Conservation (phyloP, 1,140 invertebrate species). For the Leptinotarsa defecta region DNA sequence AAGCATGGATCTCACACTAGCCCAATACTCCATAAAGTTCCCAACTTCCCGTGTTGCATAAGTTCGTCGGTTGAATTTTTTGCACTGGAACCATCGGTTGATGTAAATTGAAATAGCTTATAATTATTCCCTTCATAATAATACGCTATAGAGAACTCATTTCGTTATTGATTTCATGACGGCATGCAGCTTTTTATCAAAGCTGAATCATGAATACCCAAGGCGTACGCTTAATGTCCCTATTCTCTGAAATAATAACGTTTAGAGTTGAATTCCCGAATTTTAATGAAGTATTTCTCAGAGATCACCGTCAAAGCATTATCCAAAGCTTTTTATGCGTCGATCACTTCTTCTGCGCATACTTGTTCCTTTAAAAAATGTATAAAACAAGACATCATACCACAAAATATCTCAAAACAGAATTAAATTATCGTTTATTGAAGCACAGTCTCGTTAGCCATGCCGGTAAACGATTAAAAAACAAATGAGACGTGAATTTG, state of each 20-base stretch:
- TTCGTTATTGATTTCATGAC: constrained; percentile 48
- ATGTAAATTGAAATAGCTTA: constrained; percentile 20
- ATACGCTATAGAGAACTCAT: constrained; percentile 37
- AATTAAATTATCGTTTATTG: constrained; percentile 34
- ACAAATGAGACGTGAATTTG: constrained; percentile 24
- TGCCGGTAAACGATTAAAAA: constrained; percentile 25
- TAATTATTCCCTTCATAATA: constrained; percentile 40
- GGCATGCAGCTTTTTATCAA: constrained; percentile 44
- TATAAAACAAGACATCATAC: constrained; percentile 33
- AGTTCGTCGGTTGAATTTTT: constrained; percentile 12
- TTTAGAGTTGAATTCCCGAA: constrained; percentile 47
- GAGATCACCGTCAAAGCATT: constrained; percentile 37
- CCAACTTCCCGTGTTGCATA: constrained; percentile 19
- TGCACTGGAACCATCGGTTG: constrained; percentile 1
- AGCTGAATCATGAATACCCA: constrained; percentile 32
- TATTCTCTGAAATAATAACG: constrained; percentile 47
- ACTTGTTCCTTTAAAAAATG: constrained; percentile 26
- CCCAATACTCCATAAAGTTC: constrained; percentile 5
- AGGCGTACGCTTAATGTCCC: constrained; percentile 24
- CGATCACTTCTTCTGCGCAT: constrained; percentile 12
- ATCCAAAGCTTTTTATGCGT: constrained; percentile 21
- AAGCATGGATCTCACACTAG: background rate
- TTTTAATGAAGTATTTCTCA: constrained; percentile 46
- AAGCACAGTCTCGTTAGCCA: constrained; percentile 25
- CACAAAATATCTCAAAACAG: constrained; percentile 22